Percentiles rank a stretch among this genome's conserved stretches.
Conservation (phyloP, 2,888 invertebrate genomes). For the Eledona agricola region DNA sequence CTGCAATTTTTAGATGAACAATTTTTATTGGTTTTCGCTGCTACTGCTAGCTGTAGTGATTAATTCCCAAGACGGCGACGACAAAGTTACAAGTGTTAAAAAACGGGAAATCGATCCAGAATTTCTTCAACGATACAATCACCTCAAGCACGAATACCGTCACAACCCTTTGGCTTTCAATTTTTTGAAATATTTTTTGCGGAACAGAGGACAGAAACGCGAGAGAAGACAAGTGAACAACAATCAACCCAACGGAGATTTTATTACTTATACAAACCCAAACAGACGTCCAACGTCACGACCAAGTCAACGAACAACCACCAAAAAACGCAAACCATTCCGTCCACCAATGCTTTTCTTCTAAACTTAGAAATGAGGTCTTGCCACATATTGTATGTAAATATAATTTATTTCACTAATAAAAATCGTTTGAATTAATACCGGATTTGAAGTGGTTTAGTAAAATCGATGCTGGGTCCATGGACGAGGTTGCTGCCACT, state of each 20-base stretch:
- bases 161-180: slow-evolving; percentile 18
- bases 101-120: slow-evolving; percentile 11
- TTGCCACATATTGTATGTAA: slow-evolving; percentile 2
- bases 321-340: slow-evolving; percentile 6
- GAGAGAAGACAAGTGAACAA: slow-evolving; percentile 19
- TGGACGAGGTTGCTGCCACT: background rate
- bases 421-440: no score
- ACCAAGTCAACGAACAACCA: slow-evolving; percentile 5
- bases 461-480: slow-evolving; percentile 8
- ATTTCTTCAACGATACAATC: slow-evolving; percentile 17
- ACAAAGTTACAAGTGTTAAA: background rate
- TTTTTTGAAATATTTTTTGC: slow-evolving; percentile 24
- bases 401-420: background rate
- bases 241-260: slow-evolving; percentile 6
- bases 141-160: slow-evolving; percentile 5
- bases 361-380: background rate
- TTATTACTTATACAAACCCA: slow-evolving; percentile 4
- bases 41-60: background rate
- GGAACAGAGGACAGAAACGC: slow-evolving; percentile 20
- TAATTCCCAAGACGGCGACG: background rate
- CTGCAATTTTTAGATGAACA: background rate
- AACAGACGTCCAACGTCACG: background rate
- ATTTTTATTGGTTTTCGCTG: background rate
- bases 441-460: slow-evolving; percentile 1
- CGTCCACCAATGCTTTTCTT: slow-evolving; percentile 16